Evolutionary conservation across 2,888 invertebrate genomes (phyloP), one percentile per base, ranked within the genome.

Genomic region (Drosophila birchii): DNA sequence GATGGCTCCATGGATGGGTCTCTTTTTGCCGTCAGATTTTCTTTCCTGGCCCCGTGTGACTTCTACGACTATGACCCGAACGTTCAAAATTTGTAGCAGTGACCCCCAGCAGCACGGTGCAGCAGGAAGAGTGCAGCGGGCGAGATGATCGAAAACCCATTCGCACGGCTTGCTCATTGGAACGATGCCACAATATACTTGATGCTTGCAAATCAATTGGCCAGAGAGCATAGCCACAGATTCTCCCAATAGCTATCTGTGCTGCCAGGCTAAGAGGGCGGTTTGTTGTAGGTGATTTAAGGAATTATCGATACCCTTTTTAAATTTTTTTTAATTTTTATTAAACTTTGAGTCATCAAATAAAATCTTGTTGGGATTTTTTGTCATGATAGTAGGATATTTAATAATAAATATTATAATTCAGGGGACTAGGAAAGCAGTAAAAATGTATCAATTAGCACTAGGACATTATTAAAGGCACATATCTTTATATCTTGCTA

Each of bases 81-180:
- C 90, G 90, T 80, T 89, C 84, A 88, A 89, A 88, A 86, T 89
- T 86, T 86, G 90, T 89, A 86, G 90, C 86, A 86, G 71, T 88
- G 82, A 88, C 88, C 82, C 83, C 47, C 29, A 47, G 23, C 68
- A 70, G 23, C 23, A 23, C 23, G 23, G 23, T 23, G 23, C 23
- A 23, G 29, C 18, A 45, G 41, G 68, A 68, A n/a, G 68, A 68
- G 43, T 16, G 29, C 32, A n/a, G 34, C 62, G 26, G 23, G 23
- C 56, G 68, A 63, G 85, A 74, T 80, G 86, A 86, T 86, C 88
- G 81, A 68, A 83, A 67, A 81, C 39, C 78, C 72, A 83, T 83
- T 83, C 88, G 88, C 88, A 83, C 88, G 86, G 83, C 84, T 73
- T 45, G 63, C 89, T 85, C 77, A 86, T 88, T 89, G 88, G 80